Conservation (phyloP, 2,888 invertebrate species). For the Andrena hattorfiana region DNA sequence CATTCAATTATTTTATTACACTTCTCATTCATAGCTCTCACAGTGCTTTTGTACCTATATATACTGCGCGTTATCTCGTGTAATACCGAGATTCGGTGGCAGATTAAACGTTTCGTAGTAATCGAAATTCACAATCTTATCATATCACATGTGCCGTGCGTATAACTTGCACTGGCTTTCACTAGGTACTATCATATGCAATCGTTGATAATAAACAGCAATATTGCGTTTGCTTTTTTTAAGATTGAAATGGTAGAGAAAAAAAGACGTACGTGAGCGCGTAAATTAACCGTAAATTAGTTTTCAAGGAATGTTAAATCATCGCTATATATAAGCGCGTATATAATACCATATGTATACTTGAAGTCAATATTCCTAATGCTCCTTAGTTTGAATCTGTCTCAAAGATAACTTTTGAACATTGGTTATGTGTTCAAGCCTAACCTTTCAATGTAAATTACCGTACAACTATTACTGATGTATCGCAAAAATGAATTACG, state of each 20-base stretch:
- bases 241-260: neutral
- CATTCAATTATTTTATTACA: constrained; percentile 2
- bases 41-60: neutral
- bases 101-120: no score
- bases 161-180: neutral
- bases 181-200: neutral
- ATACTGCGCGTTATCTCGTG: neutral
- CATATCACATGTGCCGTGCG: no score
- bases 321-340: neutral
- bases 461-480: neutral
- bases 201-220: neutral
- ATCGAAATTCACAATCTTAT: no score
- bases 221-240: neutral
- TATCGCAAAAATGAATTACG: neutral
- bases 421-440: neutral
- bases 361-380: neutral
- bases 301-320: neutral
- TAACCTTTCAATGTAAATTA: neutral
- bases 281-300: no score
- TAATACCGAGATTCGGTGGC: neutral
- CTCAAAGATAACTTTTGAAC: neutral
- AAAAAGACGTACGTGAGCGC: neutral
- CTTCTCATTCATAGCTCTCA: neutral
- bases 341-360: neutral
- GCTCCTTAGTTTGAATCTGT: neutral